Conservation (phyloP, 2,888 invertebrate genomes). For the Erebia ligea region DNA sequence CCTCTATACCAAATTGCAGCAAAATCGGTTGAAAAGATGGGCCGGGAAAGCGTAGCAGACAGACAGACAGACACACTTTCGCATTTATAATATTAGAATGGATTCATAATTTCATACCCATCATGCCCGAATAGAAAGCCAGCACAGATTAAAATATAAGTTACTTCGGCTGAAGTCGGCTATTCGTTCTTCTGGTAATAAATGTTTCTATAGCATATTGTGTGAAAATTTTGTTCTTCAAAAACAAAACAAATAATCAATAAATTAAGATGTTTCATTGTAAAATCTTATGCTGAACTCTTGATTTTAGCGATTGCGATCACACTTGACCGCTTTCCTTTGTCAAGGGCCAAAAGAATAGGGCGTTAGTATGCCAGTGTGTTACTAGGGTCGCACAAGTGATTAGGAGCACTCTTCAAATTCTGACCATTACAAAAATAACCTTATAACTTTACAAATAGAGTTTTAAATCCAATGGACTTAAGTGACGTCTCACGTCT, state of each 20-base stretch:
- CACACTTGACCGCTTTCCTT: slow-evolving; percentile 33
- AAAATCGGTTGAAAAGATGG: too few relatives aligned
- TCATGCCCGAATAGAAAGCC: too few relatives aligned
- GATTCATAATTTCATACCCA: too few relatives aligned
- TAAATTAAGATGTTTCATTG: not conserved
- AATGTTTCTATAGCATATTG: too few relatives aligned
- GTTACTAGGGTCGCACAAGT: slow-evolving; percentile 44
- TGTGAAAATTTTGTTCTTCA: too few relatives aligned
- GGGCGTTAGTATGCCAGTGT: slow-evolving; percentile 48
- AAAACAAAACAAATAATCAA: not conserved
- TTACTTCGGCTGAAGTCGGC: too few relatives aligned
- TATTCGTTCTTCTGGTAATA: too few relatives aligned
- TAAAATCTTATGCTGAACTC: slow-evolving; percentile 9
- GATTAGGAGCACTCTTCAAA: slow-evolving; percentile 16
- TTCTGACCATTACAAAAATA: not conserved
- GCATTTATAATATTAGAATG: too few relatives aligned
- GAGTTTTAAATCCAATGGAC: not conserved
- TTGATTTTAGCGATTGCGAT: slow-evolving; percentile 10
- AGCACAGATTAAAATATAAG: too few relatives aligned
- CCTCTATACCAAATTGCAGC: too few relatives aligned
- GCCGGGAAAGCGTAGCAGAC: too few relatives aligned
- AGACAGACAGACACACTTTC: too few relatives aligned
- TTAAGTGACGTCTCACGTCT: not conserved
- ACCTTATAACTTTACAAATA: not conserved
- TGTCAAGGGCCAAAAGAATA: slow-evolving; percentile 34